Conservation (phyloP, 2,113 vertebrate species). For the Todiramphus chloris region DNA sequence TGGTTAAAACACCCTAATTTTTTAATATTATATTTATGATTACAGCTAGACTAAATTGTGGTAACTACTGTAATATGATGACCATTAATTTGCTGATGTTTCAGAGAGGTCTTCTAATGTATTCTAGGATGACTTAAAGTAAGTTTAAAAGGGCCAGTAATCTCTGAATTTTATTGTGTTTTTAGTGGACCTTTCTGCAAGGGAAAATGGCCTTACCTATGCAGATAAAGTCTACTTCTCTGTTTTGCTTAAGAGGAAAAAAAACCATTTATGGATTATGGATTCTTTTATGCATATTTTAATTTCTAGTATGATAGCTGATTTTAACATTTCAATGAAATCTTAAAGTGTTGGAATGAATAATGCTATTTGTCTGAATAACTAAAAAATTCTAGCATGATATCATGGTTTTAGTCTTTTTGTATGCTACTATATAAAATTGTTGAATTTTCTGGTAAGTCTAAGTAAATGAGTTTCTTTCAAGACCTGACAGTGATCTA, state of each 20-base stretch:
- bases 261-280: background rate
- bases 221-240: background rate
- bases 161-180: background rate
- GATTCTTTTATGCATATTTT: background rate
- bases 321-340: background rate
- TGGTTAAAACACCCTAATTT: rapidly evolving
- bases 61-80: background rate
- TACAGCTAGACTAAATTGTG: background rate
- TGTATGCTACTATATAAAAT: background rate
- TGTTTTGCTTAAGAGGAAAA: background rate
- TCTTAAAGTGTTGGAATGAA: background rate
- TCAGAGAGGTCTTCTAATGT: background rate
- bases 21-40: background rate
- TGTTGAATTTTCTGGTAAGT: background rate
- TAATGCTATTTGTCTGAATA: background rate
- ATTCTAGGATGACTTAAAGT: background rate
- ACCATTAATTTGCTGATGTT: background rate
- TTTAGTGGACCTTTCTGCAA: background rate
- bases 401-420: background rate
- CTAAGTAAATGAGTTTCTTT: background rate
- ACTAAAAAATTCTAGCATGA: background rate
- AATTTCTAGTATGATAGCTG: background rate
- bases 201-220: background rate
- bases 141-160: background rate
- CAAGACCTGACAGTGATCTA: background rate